These are phyloP conservation scores for Rhadinocentrus ornatus DNA, from an alignment of 2,797 vertebrate species.

Conservation along the genomic window DNA sequence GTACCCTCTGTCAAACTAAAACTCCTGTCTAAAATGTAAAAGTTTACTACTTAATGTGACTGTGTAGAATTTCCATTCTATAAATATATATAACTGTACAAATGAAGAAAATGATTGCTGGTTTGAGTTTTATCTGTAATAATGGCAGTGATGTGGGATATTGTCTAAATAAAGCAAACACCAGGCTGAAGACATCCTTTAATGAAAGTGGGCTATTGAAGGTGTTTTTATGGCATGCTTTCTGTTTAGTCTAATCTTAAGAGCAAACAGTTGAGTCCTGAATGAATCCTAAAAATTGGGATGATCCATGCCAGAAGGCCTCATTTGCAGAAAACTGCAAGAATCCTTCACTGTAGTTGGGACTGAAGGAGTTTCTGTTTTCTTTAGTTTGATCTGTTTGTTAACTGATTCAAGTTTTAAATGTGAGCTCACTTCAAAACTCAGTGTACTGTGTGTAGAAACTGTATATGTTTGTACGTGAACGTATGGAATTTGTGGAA, in stretches of 20 bases:
- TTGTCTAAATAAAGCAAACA: conserved; percentile 33
- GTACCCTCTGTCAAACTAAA: conserved; percentile 56
- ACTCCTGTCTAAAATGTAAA: conserved; percentile 68
- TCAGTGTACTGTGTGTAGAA: conserved; percentile 76
- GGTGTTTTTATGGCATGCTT: conserved; percentile 44
- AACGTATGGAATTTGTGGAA: conserved; percentile 75
- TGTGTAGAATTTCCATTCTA: conserved; percentile 64
- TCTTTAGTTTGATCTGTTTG: conserved; percentile 70
- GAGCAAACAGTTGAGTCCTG: conserved; percentile 31
- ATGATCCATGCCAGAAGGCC: conserved; percentile 35
- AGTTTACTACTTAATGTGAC: conserved; percentile 63
- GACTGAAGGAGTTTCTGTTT: conserved; percentile 54
- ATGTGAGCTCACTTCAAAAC: conserved; percentile 72
- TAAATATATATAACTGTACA: conserved; percentile 57
- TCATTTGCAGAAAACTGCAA: conserved; percentile 39
- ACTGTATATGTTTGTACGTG: conserved; percentile 79
- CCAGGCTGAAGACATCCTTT: conserved; percentile 39
- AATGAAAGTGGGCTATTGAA: conserved; percentile 22
- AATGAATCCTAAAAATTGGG: conserved; percentile 8
- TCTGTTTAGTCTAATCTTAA: conserved; percentile 25
- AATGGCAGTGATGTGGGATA: conserved; percentile 29
- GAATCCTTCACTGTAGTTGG: conserved; percentile 41
- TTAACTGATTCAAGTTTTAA: conserved; percentile 66
- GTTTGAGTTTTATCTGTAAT: conserved; percentile 41
- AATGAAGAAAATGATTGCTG: conserved; percentile 50